These are phyloP conservation scores for Aplysina aerophoba DNA, from an alignment of 37 sponge, comb jelly and placozoan genomes.

Conservation along the genomic window DNA sequence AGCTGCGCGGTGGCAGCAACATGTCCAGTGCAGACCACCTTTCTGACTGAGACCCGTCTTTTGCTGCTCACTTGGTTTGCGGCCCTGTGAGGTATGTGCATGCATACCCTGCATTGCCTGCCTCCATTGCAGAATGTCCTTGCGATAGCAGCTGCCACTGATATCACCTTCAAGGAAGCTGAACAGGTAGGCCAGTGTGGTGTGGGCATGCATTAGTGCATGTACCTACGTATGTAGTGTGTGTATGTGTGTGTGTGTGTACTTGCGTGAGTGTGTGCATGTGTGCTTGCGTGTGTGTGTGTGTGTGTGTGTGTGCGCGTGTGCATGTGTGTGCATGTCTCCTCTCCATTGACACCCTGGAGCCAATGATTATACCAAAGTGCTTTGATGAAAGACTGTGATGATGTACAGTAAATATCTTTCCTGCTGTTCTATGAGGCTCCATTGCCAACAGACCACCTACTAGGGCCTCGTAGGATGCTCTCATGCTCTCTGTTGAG, in stretches of 20 bases:
- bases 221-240: neutral
- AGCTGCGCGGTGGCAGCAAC: no score
- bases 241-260: no score
- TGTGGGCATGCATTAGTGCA: no score
- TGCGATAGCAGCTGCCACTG: constrained; percentile 92
- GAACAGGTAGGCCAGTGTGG: constrained; percentile 87
- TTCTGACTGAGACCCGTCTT: neutral
- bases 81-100: neutral
- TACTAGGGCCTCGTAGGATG: no score
- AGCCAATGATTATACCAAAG: no score
- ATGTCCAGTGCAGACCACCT: neutral
- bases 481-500: no score
- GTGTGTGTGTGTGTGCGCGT: neutral
- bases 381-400: no score
- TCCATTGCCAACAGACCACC: no score
- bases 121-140: constrained; percentile 76
- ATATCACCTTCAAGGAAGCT: constrained; percentile 95
- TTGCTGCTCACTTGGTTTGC: constrained; percentile 9
- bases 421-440: no score
- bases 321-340: neutral
- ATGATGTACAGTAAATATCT: no score
- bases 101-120: neutral
- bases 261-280: neutral
- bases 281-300: neutral
- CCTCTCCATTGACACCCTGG: neutral